Evolutionary conservation across 2,888 invertebrate species (phyloP).

Genomic region (Ctenicera cuprea): DNA sequence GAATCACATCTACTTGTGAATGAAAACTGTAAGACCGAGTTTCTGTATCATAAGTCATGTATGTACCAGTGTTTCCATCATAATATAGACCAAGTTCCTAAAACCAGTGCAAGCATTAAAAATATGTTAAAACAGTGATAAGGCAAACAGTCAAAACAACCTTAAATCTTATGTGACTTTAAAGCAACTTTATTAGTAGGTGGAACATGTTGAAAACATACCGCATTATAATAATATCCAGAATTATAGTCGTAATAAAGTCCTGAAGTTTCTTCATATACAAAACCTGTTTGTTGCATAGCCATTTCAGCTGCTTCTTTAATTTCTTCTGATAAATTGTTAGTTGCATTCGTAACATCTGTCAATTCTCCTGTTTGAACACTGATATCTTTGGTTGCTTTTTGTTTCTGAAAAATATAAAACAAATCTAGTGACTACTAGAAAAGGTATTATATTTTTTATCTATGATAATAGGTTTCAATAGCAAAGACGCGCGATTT

Average conservation of each 20-base stretch:
- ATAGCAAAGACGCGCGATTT: too few relatives aligned
- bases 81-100: slow-evolving; percentile 93
- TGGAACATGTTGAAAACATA: slow-evolving; percentile 72
- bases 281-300: slow-evolving; percentile 84
- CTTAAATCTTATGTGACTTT: not conserved
- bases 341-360: slow-evolving; percentile 51
- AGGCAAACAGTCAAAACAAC: not conserved
- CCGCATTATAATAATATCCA: slow-evolving; percentile 93
- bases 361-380: slow-evolving; percentile 61
- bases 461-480: not conserved
- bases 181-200: not conserved
- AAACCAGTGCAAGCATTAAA: slow-evolving; percentile 55
- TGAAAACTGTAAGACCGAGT: slow-evolving; percentile 87
- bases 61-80: slow-evolving; percentile 89
- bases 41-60: slow-evolving; percentile 87
- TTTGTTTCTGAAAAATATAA: slow-evolving; percentile 55
- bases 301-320: slow-evolving; percentile 85
- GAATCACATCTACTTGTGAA: slow-evolving; percentile 79
- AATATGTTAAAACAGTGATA: not conserved
- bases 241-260: slow-evolving; percentile 92
- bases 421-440: not conserved
- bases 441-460: not conserved
- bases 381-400: slow-evolving; percentile 58
- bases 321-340: slow-evolving; percentile 84
- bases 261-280: slow-evolving; percentile 90